Conservation (phyloP, 1,140 invertebrate species). For the Bombus breviceps region DNA sequence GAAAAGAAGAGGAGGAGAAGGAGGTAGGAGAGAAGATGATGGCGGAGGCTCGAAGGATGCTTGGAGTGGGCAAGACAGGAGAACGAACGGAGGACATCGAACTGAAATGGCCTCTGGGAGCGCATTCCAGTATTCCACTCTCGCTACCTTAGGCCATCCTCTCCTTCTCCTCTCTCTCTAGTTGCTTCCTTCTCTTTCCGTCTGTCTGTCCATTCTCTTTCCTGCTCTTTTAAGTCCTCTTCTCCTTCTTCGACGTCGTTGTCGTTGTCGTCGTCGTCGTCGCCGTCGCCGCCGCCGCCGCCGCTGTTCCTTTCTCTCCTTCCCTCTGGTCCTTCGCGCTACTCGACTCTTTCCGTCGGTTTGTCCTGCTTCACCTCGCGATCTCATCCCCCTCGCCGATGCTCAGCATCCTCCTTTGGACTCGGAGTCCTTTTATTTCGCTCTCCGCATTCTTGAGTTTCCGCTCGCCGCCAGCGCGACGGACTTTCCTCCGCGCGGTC, state of each 20-base stretch:
- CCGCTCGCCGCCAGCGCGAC: constrained; percentile 57
- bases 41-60: constrained; percentile 54
- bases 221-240: constrained; percentile 14
- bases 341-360: constrained; percentile 25
- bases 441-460: constrained; percentile 72
- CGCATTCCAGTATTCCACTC: constrained; percentile 79
- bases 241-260: constrained; percentile 42
- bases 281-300: constrained; percentile 16
- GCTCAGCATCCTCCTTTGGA: constrained; percentile 65
- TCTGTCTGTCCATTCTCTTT: constrained; percentile 26
- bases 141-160: constrained; percentile 74
- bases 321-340: constrained; percentile 7
- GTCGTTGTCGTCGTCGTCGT: constrained; percentile 27
- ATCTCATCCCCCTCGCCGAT: constrained; percentile 60
- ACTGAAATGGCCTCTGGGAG: constrained; percentile 81
- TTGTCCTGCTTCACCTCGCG: constrained; percentile 40
- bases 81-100: constrained; percentile 81
- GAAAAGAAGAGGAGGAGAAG: constrained; percentile 46
- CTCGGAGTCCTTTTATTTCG: constrained; percentile 70
- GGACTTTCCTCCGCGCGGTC: constrained; percentile 59
- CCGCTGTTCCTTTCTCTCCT: background rate
- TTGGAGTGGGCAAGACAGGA: constrained; percentile 69
- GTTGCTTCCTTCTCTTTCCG: constrained; percentile 35
- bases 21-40: constrained; percentile 36
- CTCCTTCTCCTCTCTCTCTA: constrained; percentile 36